phyloP scores from a whole-genome alignment of 92 coral and sea anemone genomes.

The Parazoanthus swiftii region DNA sequence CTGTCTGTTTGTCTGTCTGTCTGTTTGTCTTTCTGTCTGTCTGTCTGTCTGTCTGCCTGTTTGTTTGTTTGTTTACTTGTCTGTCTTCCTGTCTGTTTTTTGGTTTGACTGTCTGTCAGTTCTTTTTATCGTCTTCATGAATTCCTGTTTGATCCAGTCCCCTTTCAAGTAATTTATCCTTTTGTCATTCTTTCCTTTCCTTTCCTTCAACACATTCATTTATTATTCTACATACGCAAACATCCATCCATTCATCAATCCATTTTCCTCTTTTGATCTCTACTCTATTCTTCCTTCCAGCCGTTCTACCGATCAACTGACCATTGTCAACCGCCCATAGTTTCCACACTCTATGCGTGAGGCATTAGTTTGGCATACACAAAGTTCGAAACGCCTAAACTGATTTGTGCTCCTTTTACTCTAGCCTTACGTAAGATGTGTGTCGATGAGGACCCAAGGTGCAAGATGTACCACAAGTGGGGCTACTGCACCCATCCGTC shows the following conservation, averaged over 20 bases:
- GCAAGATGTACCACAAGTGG: constrained; percentile 68
- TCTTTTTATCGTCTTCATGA: neutral
- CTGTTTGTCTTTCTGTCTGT: neutral
- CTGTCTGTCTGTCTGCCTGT: neutral
- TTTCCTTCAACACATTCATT: neutral
- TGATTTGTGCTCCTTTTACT: neutral
- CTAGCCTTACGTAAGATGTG: constrained; percentile 53
- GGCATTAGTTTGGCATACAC: too few relatives aligned
- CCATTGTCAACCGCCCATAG: too few relatives aligned
- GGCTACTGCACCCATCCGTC: constrained; percentile 61
- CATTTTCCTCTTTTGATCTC: neutral
- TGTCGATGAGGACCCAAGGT: constrained; percentile 73
- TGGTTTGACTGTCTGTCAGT: neutral
- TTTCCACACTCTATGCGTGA: too few relatives aligned
- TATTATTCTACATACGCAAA: neutral
- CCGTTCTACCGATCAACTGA: too few relatives aligned
- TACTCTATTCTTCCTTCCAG: neutral
- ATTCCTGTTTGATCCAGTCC: neutral
- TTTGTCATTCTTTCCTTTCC: neutral
- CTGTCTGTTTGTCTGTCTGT: too few relatives aligned
- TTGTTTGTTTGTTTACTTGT: neutral
- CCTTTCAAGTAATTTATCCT: too few relatives aligned
- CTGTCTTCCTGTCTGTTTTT: too few relatives aligned
- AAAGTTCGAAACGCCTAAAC: neutral
- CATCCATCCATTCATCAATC: neutral